Base-by-base conservation (phyloP, 2,113 vertebrate species). In the Caloenas nicobarica region DNA sequence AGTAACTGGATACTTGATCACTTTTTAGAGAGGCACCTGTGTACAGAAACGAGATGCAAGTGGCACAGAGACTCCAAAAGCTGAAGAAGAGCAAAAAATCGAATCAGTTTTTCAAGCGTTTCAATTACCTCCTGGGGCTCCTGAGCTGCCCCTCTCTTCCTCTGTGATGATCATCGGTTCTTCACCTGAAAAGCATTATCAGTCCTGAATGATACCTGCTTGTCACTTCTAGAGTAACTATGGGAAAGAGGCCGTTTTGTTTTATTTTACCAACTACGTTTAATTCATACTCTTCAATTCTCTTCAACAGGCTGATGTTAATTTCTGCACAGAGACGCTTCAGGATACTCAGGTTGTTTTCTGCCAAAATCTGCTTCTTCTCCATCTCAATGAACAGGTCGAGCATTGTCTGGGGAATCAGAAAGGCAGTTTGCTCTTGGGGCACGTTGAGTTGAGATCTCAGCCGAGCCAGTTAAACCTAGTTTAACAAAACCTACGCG, bases 321-420 rank as follows among this genome's bases (percentile, higher is more conserved):
- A 98, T 34, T 68, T 85, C 48, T 17, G 26, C 29, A 89, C 97
- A 97, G 83, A 97, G 91, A 29, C 0, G 28, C 85, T 97, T 98
- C 88, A 98, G 85, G 19, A 7, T 4, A 5, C 86, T 64, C 87
- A 98, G 72, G 56, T 97, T 97, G 40, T 60, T 54, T 78, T 96
- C 61, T 36, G 91, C 88, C 44, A 98, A 89, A 29, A 98, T 81
- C 18, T 58, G 72, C 38, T 93, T 97, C 96, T 98, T 98, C 84
- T 98, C 98, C 98, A 98, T 98, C 82, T 98, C 98, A 69, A 44
- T 90, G 69, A 98, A 97, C 95, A 98, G 25, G 72, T 97, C 97
- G 0, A 98, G 92, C 96, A 98, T 91, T 36, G 81, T 97, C 98
- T 98, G 89, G 24, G 65, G 64, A 91, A 95, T 86, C 57, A 96